Evolutionary conservation across 2,888 invertebrate species (phyloP).

Genomic region (Cecidostiba fungosa): DNA sequence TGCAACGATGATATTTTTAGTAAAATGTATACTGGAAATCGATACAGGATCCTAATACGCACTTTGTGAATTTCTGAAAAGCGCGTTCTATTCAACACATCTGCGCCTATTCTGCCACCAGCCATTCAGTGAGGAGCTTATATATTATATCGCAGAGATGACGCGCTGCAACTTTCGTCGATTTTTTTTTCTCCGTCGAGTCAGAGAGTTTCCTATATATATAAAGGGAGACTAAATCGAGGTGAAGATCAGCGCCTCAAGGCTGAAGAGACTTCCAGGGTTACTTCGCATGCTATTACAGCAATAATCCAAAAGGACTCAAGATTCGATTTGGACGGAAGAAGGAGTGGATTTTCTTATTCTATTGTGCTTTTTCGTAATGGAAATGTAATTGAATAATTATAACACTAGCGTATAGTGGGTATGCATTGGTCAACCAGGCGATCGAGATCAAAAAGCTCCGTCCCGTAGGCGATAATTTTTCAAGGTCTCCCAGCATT

Average conservation of each 20-base stretch:
- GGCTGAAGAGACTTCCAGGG: background rate
- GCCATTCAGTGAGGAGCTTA: background rate
- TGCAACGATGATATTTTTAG: too few species aligned
- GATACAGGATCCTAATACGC: too few species aligned
- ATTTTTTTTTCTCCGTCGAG: background rate
- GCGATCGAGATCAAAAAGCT: background rate
- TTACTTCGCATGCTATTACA: background rate
- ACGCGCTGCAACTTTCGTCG: background rate
- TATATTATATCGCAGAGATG: too few species aligned
- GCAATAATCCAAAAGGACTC: background rate
- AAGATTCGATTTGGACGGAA: background rate
- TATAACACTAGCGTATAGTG: background rate
- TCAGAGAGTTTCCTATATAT: background rate
- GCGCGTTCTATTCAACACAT: too few species aligned
- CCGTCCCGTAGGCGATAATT: background rate
- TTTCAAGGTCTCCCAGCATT: conserved; percentile 19
- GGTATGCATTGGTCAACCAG: too few species aligned
- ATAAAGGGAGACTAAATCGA: background rate
- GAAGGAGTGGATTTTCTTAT: background rate
- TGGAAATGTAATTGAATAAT: too few species aligned
- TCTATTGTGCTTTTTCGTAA: too few species aligned
- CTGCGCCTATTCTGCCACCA: too few species aligned
- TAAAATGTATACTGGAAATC: too few species aligned
- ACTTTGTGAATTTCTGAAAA: too few species aligned
- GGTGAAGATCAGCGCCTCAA: background rate